Evolutionary conservation across 2,113 vertebrate species (phyloP), one percentile per base, ranked within the genome.

Genomic region (Nesoenas mayeri): DNA sequence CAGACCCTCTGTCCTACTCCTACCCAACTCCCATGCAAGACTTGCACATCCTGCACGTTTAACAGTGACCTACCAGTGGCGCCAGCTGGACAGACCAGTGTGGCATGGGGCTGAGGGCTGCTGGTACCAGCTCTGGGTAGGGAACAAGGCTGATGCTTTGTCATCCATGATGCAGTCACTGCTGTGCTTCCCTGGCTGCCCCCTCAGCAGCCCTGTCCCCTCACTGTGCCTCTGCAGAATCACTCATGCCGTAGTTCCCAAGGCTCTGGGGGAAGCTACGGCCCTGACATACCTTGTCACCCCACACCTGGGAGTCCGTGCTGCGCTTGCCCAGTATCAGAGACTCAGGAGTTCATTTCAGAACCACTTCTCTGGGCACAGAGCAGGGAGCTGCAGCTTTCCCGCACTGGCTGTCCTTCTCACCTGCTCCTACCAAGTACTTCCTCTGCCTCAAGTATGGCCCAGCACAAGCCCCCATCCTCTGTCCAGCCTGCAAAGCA

Each of bases 251-350:
- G 2, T 24, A 74, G 69, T 21, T 17, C 56, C n/a, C 21, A 28
- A 32, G 54, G 62, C n/a, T 15, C 1, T 2, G 3, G 2, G 60
- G 66, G 20, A 74, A 92, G 57, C 28, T 62, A 3, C 18, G 34
- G 11, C 1, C 51, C 57, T 58, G 28, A 12, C 42, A 25, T 31
- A 19, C 36, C 51, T 53, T 16, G 32, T 77, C 47, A 24, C 7
- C 34, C 6, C 34, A 61, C 44, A 15, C 4, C 0, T 6, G 16
- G n/a, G n/a, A 20, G 26, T 1, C 53, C 3, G 3, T 1, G 1
- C 36, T 57, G n/a, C 2, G 6, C 40, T 60, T 67, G 29, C 32
- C 38, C 10, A 54, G 32, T 62, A 60, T 72, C 13, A 7, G 32
- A 48, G 79, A 15, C 6, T 2, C 17, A 4, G 50, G 65, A 16